Evolutionary conservation across 1,140 invertebrate species (phyloP).

Genomic region (Bombus polaris): DNA sequence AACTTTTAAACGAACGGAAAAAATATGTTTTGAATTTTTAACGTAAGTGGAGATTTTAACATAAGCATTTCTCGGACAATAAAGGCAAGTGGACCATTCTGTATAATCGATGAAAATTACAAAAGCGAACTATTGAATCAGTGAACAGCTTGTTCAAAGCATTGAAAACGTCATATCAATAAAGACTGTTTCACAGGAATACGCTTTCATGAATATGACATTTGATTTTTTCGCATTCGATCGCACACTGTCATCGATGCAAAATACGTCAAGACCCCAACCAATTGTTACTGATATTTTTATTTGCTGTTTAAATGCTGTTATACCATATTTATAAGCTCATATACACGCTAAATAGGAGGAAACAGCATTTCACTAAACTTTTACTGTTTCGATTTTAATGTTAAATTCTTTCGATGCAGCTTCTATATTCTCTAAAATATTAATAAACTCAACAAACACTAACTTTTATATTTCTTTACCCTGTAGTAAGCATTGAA

Average conservation of each 20-base stretch:
- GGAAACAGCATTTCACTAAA: not conserved
- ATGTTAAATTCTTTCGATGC: too few relatives aligned
- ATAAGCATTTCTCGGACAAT: not conserved
- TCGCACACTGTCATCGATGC: not conserved
- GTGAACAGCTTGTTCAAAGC: not conserved
- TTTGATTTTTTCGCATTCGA: conserved; percentile 26
- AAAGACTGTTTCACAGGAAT: conserved; percentile 6
- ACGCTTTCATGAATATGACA: conserved; percentile 24
- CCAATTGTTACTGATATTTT: conserved; percentile 19
- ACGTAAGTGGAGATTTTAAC: too few relatives aligned
- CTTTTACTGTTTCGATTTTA: not conserved
- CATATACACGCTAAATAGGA: not conserved
- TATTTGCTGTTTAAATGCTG: not conserved
- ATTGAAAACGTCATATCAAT: conserved; percentile 3
- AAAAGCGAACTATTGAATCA: conserved; percentile 3
- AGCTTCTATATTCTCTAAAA: not conserved
- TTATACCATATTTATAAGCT: not conserved
- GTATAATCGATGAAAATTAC: not conserved
- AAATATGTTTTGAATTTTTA: not conserved
- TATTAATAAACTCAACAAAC: too few relatives aligned
- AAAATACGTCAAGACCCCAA: not conserved
- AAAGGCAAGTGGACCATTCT: not conserved
- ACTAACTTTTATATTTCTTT: not conserved
- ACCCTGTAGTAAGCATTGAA: too few relatives aligned
- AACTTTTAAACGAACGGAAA: not conserved